These are phyloP conservation scores for Ryuthela nishihirai DNA, from an alignment of 2,888 invertebrate species.

Conservation along the genomic window DNA sequence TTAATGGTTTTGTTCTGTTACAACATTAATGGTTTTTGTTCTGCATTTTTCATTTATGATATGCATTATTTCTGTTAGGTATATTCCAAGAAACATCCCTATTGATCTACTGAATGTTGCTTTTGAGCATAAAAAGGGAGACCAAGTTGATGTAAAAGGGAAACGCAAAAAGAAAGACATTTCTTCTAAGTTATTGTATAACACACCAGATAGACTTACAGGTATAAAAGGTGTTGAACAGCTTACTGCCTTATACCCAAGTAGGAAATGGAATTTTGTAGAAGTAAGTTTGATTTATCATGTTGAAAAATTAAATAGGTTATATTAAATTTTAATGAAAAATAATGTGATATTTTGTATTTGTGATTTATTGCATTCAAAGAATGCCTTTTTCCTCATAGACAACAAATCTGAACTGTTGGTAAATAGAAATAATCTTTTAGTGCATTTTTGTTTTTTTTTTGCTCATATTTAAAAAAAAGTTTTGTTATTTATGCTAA, in stretches of 20 bases:
- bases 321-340: too few relatives aligned
- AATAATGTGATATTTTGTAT: too few relatives aligned
- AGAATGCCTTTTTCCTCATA: too few relatives aligned
- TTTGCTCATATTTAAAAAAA: neutral
- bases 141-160: neutral
- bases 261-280: slow-evolving; percentile 75
- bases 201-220: slow-evolving; percentile 81
- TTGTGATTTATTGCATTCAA: too few relatives aligned
- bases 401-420: too few relatives aligned
- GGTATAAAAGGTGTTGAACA: slow-evolving; percentile 67
- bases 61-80: slow-evolving; percentile 42
- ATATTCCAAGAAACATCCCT: slow-evolving; percentile 56
- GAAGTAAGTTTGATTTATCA: slow-evolving; percentile 55
- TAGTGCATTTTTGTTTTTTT: too few relatives aligned
- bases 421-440: too few relatives aligned
- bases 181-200: neutral
- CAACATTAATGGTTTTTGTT: too few relatives aligned
- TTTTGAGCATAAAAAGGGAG: slow-evolving; percentile 57
- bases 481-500: slow-evolving; percentile 11
- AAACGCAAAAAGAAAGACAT: neutral
- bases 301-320: neutral
- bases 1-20: too few relatives aligned
- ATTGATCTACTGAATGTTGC: slow-evolving; percentile 96
- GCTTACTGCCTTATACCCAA: slow-evolving; percentile 64
- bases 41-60: too few relatives aligned